phyloP scores from a whole-genome alignment of 2,888 invertebrate genomes.

The Lasioglossum oenotherae region DNA sequence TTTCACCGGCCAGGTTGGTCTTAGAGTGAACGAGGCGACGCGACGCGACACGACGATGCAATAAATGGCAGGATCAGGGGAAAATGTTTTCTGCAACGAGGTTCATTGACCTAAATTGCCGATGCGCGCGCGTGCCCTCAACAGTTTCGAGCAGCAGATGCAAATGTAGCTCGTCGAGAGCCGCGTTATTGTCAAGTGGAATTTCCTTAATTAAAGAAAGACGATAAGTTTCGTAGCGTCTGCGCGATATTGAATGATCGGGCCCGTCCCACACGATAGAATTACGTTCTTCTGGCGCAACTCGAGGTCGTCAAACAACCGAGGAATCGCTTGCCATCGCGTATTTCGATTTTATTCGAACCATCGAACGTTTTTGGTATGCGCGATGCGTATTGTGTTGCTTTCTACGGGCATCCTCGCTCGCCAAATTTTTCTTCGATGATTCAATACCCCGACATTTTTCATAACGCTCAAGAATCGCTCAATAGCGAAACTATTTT shows the following conservation, averaged over 20 bases:
- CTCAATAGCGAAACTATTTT: neutral
- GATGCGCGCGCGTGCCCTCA: neutral
- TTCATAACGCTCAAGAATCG: neutral
- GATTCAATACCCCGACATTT: neutral
- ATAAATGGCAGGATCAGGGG: neutral
- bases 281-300: constrained; percentile 52
- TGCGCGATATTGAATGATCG: constrained; percentile 46
- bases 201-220: constrained; percentile 44
- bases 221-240: constrained; percentile 40
- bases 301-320: constrained; percentile 37
- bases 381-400: constrained; percentile 31
- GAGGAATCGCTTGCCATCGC: constrained; percentile 29
- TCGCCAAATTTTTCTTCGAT: constrained; percentile 41
- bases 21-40: neutral
- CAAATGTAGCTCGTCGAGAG: neutral
- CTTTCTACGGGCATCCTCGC: constrained; percentile 40
- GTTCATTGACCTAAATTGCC: constrained; percentile 14
- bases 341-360: constrained; percentile 43
- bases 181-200: constrained; percentile 38
- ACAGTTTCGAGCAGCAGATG: neutral
- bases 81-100: neutral
- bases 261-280: constrained; percentile 54
- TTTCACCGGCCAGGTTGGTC: neutral
- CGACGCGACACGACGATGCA: neutral
- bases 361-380: constrained; percentile 44